Percentiles rank a stretch among this genome's conserved stretches.
Conservation (phyloP, 1,140 invertebrate genomes). For the Trissolcus basalis region DNA sequence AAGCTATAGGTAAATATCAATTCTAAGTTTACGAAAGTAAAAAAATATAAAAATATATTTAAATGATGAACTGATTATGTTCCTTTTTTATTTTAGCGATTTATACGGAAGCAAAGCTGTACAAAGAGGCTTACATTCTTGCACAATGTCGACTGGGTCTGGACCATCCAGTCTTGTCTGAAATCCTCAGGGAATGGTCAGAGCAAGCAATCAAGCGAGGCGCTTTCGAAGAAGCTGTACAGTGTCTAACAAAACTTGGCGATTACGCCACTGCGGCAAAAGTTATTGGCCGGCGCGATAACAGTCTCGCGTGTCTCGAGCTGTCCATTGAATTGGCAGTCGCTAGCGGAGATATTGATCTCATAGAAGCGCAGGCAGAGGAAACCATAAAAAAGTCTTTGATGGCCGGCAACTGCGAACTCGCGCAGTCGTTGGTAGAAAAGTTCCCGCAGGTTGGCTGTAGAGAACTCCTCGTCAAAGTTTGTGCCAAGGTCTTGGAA, state of each 20-base stretch:
- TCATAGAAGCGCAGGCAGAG: constrained; percentile 60
- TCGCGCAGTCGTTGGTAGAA: constrained; percentile 55
- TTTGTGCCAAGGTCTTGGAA: constrained; percentile 52
- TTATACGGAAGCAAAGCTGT: constrained; percentile 76
- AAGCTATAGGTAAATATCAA: constrained; percentile 70
- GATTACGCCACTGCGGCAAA: constrained; percentile 64
- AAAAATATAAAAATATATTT: not conserved
- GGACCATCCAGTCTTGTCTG: constrained; percentile 75
- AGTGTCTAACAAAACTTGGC: constrained; percentile 73
- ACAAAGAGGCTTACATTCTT: constrained; percentile 80
- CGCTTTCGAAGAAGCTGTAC: constrained; percentile 78
- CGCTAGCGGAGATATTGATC: constrained; percentile 54
- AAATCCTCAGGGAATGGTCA: constrained; percentile 78
- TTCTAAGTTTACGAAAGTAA: too few relatives aligned
- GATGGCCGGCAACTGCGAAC: constrained; percentile 36
- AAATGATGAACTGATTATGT: not conserved
- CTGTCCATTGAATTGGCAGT: constrained; percentile 66
- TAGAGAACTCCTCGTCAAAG: constrained; percentile 59
- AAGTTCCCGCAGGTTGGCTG: constrained; percentile 60
- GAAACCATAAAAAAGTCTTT: constrained; percentile 64
- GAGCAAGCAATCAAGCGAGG: constrained; percentile 70
- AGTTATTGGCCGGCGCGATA: constrained; percentile 62
- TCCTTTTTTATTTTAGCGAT: constrained; percentile 71
- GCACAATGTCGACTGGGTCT: constrained; percentile 77
- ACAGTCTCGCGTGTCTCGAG: constrained; percentile 55